Base-by-base conservation (phyloP, 2,888 invertebrate genomes). In the Polietes domitor region DNA sequence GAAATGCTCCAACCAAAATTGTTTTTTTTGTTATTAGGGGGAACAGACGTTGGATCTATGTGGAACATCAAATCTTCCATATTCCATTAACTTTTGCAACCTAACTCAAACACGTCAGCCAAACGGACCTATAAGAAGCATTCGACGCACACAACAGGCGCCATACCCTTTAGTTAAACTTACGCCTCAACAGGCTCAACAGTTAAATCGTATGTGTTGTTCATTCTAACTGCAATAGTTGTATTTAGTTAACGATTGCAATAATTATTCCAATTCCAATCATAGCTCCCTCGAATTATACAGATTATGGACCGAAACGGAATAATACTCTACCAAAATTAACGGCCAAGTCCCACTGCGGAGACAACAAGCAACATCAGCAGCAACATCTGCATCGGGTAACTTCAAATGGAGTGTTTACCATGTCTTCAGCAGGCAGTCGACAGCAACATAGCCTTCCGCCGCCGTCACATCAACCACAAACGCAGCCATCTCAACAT, bases 111-210 rank as follows among this genome's bases (percentile, higher is more conserved):
- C 95, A 75, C 94, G 96, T 88, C 94, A 95, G 89, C 95, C 95
- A 85, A 95, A 96, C 87, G 95, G 96, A 65, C 95, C 95, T 87
- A 93, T 95, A 12, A 92, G 96, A 63, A 94, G 94, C 87, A 94
- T 97, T 87, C 93, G 96, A 28, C 94, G 97, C 83, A 94, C 95
- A 43, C 95, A 96, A 87, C 96, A 96, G 92, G 96, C 97, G 26
- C 96, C 97, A 50, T 97, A 97, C 93, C 97, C 97, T 77, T 93
- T 96, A 87, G 95, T 96, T 17, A 95, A 96, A 91, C 93, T 95
- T 15, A 94, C 94, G 26, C 90, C 91, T 0, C 91, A 91, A 82
- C 91, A 92, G 83, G 90, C 90, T 15, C 88, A 91, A 19, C 92
- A 92, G 83, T 83, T 92, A 76, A 91, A 86, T 77, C 87, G 90